Evolutionary conservation across 2,888 invertebrate genomes (phyloP).

Genomic region (Therioaphis trifolii): DNA sequence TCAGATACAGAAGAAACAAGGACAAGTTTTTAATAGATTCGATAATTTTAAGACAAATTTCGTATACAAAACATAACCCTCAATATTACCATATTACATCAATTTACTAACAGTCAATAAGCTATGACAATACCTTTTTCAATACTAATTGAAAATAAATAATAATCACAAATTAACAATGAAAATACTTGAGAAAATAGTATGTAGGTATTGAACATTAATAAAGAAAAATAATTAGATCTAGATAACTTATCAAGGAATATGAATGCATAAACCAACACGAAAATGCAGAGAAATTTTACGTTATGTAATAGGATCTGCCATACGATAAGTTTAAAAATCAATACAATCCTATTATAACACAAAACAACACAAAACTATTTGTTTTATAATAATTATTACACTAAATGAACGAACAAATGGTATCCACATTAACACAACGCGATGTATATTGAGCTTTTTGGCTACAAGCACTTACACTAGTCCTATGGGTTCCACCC

Average conservation of each 20-base stretch:
- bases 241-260: constrained; percentile 47
- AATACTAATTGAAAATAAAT: neutral
- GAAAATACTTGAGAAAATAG: neutral
- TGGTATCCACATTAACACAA: constrained; percentile 40
- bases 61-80: neutral
- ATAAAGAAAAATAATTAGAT: constrained; percentile 1
- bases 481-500: constrained; percentile 48
- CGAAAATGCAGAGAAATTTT: neutral
- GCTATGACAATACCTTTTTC: neutral
- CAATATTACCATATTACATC: neutral
- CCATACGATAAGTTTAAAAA: neutral
- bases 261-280: neutral
- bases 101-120: neutral
- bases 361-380: neutral
- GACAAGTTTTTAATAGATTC: neutral
- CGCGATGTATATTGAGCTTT: constrained; percentile 56
- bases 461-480: constrained; percentile 43
- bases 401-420: constrained; percentile 22
- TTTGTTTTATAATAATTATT: constrained; percentile 13
- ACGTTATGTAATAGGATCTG: neutral
- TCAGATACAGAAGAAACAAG: neutral
- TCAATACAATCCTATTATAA: constrained; percentile 1
- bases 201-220: neutral
- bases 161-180: neutral
- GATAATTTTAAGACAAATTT: neutral